These are phyloP conservation scores for Oxygymnocypris stewartii DNA, from an alignment of 2,113 vertebrate genomes.

Conservation along the genomic window DNA sequence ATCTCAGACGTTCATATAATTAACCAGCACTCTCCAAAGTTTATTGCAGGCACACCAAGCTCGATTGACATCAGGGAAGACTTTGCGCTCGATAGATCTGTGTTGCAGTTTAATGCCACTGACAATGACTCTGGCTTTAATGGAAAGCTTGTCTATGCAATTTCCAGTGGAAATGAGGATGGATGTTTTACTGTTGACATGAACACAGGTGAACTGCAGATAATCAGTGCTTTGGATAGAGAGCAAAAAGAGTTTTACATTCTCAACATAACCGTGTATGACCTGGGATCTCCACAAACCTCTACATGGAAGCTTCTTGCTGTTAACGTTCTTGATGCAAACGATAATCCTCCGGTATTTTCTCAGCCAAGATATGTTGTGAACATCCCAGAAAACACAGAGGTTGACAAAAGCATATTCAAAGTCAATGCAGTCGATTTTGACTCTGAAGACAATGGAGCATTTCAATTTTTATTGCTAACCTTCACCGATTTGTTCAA, in stretches of 20 bases:
- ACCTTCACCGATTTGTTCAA: constrained; percentile 82
- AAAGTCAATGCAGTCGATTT: constrained; percentile 79
- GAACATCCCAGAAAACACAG: constrained; percentile 80
- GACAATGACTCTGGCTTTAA: constrained; percentile 88
- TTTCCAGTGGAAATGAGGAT: constrained; percentile 90
- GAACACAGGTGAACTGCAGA: constrained; percentile 82
- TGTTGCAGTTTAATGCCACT: constrained; percentile 80
- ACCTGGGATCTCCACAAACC: constrained; percentile 86
- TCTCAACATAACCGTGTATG: constrained; percentile 91
- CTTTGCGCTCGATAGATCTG: constrained; percentile 74
- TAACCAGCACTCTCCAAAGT: constrained; percentile 86
- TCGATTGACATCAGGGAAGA: constrained; percentile 85
- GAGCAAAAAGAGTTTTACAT: constrained; percentile 88
- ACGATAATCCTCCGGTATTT: constrained; percentile 89
- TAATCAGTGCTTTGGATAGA: constrained; percentile 85
- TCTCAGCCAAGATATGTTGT: constrained; percentile 83
- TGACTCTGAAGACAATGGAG: constrained; percentile 81
- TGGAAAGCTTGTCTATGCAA: constrained; percentile 84
- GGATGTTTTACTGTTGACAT: constrained; percentile 87
- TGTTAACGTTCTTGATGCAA: constrained; percentile 88
- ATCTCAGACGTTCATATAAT: constrained; percentile 84
- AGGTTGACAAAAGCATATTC: constrained; percentile 78
- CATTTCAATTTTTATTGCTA: constrained; percentile 81
- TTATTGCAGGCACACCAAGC: constrained; percentile 80
- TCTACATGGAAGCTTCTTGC: constrained; percentile 90